Conservation (phyloP, 1,140 invertebrate genomes). For the Hesperophylax magnus region DNA sequence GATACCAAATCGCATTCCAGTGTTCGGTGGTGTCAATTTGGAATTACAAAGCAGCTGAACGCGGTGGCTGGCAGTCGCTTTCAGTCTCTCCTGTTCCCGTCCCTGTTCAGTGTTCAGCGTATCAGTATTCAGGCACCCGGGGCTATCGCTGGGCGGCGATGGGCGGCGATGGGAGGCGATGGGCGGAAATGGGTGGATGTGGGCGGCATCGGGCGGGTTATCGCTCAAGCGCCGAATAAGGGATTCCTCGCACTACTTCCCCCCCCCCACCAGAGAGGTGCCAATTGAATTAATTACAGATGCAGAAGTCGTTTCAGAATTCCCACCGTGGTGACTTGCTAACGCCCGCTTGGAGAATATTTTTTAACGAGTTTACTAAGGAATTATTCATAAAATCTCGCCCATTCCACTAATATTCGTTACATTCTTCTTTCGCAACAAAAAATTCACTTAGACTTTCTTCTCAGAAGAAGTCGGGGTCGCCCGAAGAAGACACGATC, state of each 20-base stretch:
- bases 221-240: constrained; percentile 28
- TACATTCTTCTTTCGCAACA: no score
- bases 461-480: no score
- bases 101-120: not conserved
- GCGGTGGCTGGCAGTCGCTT: not conserved
- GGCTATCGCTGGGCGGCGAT: constrained; percentile 15
- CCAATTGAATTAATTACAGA: constrained; percentile 56
- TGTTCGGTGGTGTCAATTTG: constrained; percentile 48
- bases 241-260: not conserved
- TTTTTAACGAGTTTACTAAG: constrained; percentile 17
- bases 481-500: no score
- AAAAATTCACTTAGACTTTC: no score
- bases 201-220: no score
- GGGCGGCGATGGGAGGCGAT: not conserved
- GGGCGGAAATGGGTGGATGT: no score
- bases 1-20: constrained; percentile 29
- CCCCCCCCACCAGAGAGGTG: constrained; percentile 19
- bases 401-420: no score
- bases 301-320: constrained; percentile 49
- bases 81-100: not conserved
- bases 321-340: constrained; percentile 20
- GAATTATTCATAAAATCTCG: not conserved
- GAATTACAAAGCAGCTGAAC: constrained; percentile 43
- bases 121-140: constrained; percentile 43
- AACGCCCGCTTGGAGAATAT: not conserved